Conservation (phyloP, 1,140 invertebrate species). For the Leguminivora glycinivorella region DNA sequence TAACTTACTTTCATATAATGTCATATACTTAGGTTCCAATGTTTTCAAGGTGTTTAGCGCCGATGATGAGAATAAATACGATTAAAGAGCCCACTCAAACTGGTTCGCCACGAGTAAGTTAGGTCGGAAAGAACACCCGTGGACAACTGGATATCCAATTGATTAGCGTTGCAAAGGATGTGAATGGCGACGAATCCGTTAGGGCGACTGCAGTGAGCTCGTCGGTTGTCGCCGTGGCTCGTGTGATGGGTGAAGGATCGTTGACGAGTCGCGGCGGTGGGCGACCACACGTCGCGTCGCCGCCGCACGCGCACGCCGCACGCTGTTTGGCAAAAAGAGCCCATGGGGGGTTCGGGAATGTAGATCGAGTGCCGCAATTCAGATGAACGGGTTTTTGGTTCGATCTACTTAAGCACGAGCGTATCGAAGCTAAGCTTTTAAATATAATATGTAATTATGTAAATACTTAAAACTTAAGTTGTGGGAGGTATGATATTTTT, state of each 20-base stretch:
- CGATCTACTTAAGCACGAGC: not conserved
- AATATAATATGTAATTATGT: constrained; percentile 1
- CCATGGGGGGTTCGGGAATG: constrained; percentile 21
- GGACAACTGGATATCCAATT: constrained; percentile 1
- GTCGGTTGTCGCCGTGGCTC: not conserved
- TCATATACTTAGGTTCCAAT: too few species aligned
- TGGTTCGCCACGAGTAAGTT: not conserved
- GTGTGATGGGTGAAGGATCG: constrained; percentile 9
- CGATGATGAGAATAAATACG: too few species aligned
- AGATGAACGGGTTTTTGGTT: constrained; percentile 21
- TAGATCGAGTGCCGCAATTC: constrained; percentile 24
- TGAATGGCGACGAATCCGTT: constrained; percentile 5
- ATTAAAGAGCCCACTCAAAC: too few species aligned
- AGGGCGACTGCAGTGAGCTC: not conserved
- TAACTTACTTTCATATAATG: too few species aligned
- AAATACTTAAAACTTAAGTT: not conserved
- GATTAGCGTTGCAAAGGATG: constrained; percentile 8
- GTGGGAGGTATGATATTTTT: too few species aligned
- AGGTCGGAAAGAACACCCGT: not conserved
- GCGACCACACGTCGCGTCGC: constrained; percentile 24
- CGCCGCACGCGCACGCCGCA: constrained; percentile 18
- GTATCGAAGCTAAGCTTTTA: not conserved
- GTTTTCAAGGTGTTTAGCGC: too few species aligned
- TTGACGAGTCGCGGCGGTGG: constrained; percentile 21
- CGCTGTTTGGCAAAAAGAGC: constrained; percentile 21